Evolutionary conservation across 2,888 invertebrate genomes (phyloP).

Genomic region (Didymodactylos carnosus): DNA sequence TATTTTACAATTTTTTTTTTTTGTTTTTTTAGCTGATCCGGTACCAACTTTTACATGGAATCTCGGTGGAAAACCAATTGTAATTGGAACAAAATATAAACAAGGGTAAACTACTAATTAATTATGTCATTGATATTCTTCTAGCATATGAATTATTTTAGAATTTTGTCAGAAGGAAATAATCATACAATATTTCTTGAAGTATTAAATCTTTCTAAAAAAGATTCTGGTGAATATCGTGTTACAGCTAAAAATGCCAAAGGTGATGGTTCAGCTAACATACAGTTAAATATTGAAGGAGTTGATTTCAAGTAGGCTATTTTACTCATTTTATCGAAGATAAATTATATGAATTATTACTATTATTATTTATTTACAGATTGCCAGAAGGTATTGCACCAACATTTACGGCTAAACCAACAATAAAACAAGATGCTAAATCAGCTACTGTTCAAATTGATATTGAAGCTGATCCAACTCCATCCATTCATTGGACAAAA

Average conservation of each 20-base stretch:
- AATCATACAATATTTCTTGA: constrained; percentile 12
- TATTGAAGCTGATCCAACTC: constrained; percentile 78
- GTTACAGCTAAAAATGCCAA: constrained; percentile 76
- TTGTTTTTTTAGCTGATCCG: too few relatives aligned
- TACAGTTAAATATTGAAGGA: constrained; percentile 52
- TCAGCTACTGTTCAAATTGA: constrained; percentile 81
- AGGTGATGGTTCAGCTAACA: constrained; percentile 79
- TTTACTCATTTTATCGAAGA: neutral
- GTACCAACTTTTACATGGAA: constrained; percentile 13
- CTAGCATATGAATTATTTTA: too few relatives aligned
- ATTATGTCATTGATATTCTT: too few relatives aligned
- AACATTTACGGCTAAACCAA: constrained; percentile 87
- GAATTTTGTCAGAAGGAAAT: constrained; percentile 1
- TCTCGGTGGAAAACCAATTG: constrained; percentile 37
- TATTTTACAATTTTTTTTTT: too few relatives aligned
- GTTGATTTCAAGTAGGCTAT: neutral
- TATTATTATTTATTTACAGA: neutral
- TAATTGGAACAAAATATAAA: constrained; percentile 5
- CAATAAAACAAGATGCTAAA: constrained; percentile 79
- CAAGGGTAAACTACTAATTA: too few relatives aligned
- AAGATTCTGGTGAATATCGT: constrained; percentile 70
- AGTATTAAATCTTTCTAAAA: constrained; percentile 51
- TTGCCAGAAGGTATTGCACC: constrained; percentile 44
- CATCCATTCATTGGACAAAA: constrained; percentile 85
- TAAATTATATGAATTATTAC: constrained; percentile 16